Evolutionary conservation across 2,797 vertebrate genomes (phyloP), one percentile per base, ranked within the genome.

Genomic region (Amblyopsis hoosieri): DNA sequence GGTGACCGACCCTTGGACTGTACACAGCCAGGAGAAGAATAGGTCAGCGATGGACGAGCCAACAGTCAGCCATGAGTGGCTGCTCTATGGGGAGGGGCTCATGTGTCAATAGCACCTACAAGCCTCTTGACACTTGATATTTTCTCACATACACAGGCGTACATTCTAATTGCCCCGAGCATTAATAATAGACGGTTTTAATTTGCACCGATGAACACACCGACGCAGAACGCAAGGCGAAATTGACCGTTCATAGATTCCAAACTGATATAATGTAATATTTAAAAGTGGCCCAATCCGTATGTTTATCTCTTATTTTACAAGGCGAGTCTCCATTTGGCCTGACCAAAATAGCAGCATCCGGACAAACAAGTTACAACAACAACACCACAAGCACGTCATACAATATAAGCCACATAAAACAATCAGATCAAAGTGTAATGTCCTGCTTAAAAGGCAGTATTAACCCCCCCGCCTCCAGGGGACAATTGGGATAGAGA

Each of bases 171-270:
- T 74, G 74, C 54, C 50, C 42, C 37, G 64, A 14, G 3, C 46
- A 76, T 89, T 37, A 85, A 87, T 89, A 83, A 85, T 80, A 71
- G 19, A 76, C 51, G 15, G 2, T 5, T 55, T 57, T 42, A 15
- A 59, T 67, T 69, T 42, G 52, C 10, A 7, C 14, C 10, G 69
- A 42, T 12, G 69, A 51, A 29, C 23, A 29, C 23, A 29, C 23
- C 3, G 3, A 29, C 3, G 4, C 23, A 29, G 23, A 29, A 29
- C 23, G 23, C 3, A 4, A 29, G 23, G 37, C 9, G 37, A 42
- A 9, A 9, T 42, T 42, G 37, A 42, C 14, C 3, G 23, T 49
- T 49, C n/a, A 13, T 14, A 49, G 47, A 14, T 13, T 12, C 12
- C 11, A 48, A 14, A 12, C 4, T 13, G 47, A 48, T n/a, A 48